Base-by-base conservation (phyloP, 2,113 vertebrate genomes). In the Dissostichus mawsoni region DNA sequence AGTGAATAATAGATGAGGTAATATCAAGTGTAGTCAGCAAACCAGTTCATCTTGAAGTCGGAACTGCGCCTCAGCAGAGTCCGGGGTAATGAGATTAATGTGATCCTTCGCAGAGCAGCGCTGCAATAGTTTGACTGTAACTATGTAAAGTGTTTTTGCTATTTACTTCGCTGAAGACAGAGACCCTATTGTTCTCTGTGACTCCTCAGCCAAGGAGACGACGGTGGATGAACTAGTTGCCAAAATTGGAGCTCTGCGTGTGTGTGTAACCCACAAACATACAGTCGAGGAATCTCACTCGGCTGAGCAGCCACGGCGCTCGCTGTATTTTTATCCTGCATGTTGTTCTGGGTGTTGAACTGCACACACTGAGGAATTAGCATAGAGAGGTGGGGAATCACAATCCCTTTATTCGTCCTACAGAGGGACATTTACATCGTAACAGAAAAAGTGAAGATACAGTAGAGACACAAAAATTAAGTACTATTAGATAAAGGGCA, bases 1-100 rank as follows among this genome's bases (percentile, higher is more conserved):
- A 92, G 88, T 48, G 88, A 92, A 93, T 92, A 82, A 80, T 82
- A 67, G 58, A 92, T 89, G 80, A 93, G 81, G 77, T 85, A 51
- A 84, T 87, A 89, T 87, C 73, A 44, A 86, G 81, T 76, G 65
- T 81, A 89, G 86, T 91, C 90, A 92, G 89, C 86, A 92, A 82
- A 86, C 79, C 67, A 66, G 87, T 80, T 87, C 20, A 77, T 77
- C 75, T 64, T 23, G 44, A 76, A 86, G 81, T 83, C 79, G 12
- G 74, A 79, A 52, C 73, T 80, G 69, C 57, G 41, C 45, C 78
- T 75, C 76, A 63, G 80, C 55, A 81, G 47, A 44, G 17, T 69
- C 45, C 25, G 71, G 75, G 89, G 84, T 89, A 89, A 86, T 56
- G 73, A 67, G 52, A 81, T 55, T 16, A 76, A 81, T 79, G 14